A percentile compares a stretch with the other conserved stretches of the same genome.
Conservation (phyloP, 2,797 vertebrate genomes). For the Argya squamiceps region DNA sequence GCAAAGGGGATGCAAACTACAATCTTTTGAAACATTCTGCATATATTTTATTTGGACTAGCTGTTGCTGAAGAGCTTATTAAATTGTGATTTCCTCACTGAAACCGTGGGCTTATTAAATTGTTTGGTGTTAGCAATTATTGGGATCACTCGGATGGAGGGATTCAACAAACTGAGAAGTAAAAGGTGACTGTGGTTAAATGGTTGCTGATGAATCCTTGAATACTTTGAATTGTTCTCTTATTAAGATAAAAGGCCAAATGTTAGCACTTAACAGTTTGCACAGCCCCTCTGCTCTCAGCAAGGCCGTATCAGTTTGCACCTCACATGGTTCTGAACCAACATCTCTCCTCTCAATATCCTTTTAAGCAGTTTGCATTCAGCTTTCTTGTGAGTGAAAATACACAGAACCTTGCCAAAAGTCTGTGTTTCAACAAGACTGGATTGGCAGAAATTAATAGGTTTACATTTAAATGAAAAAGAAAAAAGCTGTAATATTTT, state of each 20-base stretch:
- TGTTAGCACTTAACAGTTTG: background rate
- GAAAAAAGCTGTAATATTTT: background rate
- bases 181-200: background rate
- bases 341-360: background rate
- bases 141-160: background rate
- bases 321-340: background rate
- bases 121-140: background rate
- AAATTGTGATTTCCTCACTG: background rate
- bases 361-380: background rate
- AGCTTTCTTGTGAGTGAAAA: background rate
- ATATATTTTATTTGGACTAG: background rate
- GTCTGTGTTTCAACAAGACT: background rate
- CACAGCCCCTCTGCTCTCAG: background rate
- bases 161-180: background rate
- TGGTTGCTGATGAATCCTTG: background rate
- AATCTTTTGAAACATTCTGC: background rate
- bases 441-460: background rate
- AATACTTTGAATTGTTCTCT: background rate
- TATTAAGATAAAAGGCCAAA: background rate
- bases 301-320: accelerated
- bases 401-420: background rate
- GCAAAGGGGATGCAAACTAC: background rate
- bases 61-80: background rate
- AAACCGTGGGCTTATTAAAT: background rate
- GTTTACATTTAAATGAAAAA: background rate